Evolutionary conservation across 2,888 invertebrate genomes (phyloP).

Genomic region (Cynaeus angustus): DNA sequence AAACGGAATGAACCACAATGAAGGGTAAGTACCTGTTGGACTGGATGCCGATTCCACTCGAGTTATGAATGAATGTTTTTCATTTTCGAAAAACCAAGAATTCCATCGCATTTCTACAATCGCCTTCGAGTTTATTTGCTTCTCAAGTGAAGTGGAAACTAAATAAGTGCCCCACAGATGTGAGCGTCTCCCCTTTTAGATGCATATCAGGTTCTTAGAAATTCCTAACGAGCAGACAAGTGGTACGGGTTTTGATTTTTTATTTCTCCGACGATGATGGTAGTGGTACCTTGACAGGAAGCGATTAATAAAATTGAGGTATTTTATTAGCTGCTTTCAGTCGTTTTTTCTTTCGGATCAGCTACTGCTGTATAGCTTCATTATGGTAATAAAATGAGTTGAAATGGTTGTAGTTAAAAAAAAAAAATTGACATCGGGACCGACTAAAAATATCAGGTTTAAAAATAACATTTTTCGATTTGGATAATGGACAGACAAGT

Average conservation of each 20-base stretch:
- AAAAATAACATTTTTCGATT: neutral
- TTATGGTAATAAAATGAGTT: slow-evolving; percentile 14
- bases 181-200: slow-evolving; percentile 3
- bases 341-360: neutral
- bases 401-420: neutral
- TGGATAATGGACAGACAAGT: neutral
- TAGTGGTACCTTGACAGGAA: neutral
- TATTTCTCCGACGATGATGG: too few relatives aligned
- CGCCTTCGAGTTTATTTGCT: too few relatives aligned
- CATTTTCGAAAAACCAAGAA: too few relatives aligned
- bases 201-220: slow-evolving; percentile 21
- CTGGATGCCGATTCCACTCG: neutral
- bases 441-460: slow-evolving; percentile 2
- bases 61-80: too few relatives aligned
- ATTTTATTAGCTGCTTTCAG: slow-evolving; percentile 9
- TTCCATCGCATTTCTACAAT: too few relatives aligned
- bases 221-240: slow-evolving; percentile 13
- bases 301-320: slow-evolving; percentile 22
- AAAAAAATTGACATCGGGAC: neutral
- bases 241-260: slow-evolving; percentile 13
- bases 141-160: too few relatives aligned
- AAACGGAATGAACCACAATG: slow-evolving; percentile 56
- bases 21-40: slow-evolving; percentile 50
- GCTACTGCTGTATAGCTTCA: slow-evolving; percentile 5
- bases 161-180: too few relatives aligned